A percentile compares a stretch with the other conserved stretches of the same genome.
phyloP scores from a whole-genome alignment of 2,113 vertebrate species.

The Saccopteryx bilineata region DNA sequence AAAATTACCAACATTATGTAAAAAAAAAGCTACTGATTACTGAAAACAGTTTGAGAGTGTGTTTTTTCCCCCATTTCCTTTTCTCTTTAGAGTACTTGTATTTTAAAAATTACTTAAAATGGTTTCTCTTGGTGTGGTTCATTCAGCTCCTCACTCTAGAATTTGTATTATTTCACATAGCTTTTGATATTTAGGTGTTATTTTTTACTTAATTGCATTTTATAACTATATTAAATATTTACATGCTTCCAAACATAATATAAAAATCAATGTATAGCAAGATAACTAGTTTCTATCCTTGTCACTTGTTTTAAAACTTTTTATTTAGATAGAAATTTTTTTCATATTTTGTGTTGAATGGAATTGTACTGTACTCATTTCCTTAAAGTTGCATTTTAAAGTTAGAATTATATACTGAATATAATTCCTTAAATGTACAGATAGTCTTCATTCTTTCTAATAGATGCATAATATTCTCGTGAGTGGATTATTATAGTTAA shows the following conservation, averaged over 20 bases:
- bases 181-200: background rate
- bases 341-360: background rate
- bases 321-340: background rate
- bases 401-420: background rate
- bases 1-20: background rate
- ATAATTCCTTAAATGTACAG: background rate
- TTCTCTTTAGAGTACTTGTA: background rate
- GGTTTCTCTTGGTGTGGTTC: background rate
- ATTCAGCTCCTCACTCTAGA: background rate
- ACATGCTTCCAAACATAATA: background rate
- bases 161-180: background rate
- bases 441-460: background rate
- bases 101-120: background rate
- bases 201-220: conserved; percentile 5
- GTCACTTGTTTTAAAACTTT: background rate
- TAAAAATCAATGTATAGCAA: background rate
- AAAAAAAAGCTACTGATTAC: background rate
- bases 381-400: background rate
- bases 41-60: background rate
- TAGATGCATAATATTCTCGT: background rate
- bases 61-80: background rate
- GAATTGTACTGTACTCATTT: background rate
- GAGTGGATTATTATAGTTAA: background rate
- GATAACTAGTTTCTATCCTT: background rate
- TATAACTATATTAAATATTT: conserved; percentile 2